Evolutionary conservation across 1,140 invertebrate species (phyloP).

Genomic region (Zaprionus capensis): DNA sequence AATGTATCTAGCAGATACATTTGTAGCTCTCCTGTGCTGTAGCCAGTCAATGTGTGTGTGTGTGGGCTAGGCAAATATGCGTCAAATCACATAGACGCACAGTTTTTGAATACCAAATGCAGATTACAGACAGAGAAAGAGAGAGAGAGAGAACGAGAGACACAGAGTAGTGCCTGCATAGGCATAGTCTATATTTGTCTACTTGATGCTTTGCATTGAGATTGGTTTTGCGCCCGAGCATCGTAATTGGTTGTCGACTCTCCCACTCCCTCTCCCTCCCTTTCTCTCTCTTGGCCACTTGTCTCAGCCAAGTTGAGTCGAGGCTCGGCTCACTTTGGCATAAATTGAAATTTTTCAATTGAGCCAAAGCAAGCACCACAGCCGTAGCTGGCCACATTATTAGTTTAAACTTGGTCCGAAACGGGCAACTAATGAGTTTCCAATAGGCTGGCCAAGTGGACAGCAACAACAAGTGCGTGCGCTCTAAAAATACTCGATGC

Average conservation of each 20-base stretch:
- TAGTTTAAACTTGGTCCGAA: conserved; percentile 70
- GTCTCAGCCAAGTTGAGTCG: neutral
- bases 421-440: conserved; percentile 73
- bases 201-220: conserved; percentile 77
- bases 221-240: conserved; percentile 63
- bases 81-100: conserved; percentile 81
- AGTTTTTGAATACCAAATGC: conserved; percentile 82
- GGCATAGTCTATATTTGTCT: conserved; percentile 78
- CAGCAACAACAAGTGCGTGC: conserved; percentile 23
- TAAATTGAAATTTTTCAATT: conserved; percentile 77
- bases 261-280: conserved; percentile 8
- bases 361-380: conserved; percentile 22
- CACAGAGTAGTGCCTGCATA: conserved; percentile 44
- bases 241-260: conserved; percentile 57
- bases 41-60: conserved; percentile 34
- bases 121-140: conserved; percentile 39
- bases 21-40: conserved; percentile 11
- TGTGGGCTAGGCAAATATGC: conserved; percentile 73
- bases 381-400: conserved; percentile 60
- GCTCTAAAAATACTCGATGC: conserved; percentile 3
- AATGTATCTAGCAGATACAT: conserved; percentile 34
- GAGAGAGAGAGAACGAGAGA: conserved; percentile 21
- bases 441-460: conserved; percentile 66
- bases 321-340: conserved; percentile 36
- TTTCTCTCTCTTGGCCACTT: conserved; percentile 1